Evolutionary conservation across 2,888 invertebrate genomes (phyloP).

Genomic region (Therioaphis trifolii): DNA sequence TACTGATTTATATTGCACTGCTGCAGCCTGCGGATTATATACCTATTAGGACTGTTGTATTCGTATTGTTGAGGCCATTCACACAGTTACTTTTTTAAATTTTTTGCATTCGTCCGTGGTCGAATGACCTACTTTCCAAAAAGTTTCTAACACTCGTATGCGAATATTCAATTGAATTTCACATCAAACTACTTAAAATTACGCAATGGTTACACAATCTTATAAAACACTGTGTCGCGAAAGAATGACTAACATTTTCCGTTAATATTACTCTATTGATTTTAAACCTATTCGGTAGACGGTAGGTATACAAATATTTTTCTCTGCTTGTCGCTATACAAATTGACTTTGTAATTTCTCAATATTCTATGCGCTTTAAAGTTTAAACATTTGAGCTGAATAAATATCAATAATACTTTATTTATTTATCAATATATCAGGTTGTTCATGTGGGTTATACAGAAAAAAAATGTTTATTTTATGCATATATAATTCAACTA

Average conservation of each 20-base stretch:
- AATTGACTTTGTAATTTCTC: background rate
- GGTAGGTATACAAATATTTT: background rate
- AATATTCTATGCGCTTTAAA: no score
- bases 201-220: slow-evolving; percentile 40
- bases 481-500: no score
- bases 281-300: background rate
- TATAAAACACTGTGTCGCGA: slow-evolving; percentile 28
- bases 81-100: slow-evolving; percentile 41
- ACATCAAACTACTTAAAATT: slow-evolving; percentile 41
- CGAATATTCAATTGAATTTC: slow-evolving; percentile 57
- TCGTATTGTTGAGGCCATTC: slow-evolving; percentile 14
- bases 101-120: slow-evolving; percentile 52
- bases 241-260: slow-evolving; percentile 21
- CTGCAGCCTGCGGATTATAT: no score
- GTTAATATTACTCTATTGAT: background rate
- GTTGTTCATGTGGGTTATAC: no score
- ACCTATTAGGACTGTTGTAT: slow-evolving; percentile 17
- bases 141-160: slow-evolving; percentile 34
- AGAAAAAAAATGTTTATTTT: no score
- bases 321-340: background rate
- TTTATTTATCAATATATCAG: no score
- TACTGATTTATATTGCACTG: no score
- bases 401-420: no score
- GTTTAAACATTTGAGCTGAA: no score
- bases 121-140: slow-evolving; percentile 58